Evolutionary conservation across 2,797 vertebrate species (phyloP).

Genomic region (Erethizon dorsatum): DNA sequence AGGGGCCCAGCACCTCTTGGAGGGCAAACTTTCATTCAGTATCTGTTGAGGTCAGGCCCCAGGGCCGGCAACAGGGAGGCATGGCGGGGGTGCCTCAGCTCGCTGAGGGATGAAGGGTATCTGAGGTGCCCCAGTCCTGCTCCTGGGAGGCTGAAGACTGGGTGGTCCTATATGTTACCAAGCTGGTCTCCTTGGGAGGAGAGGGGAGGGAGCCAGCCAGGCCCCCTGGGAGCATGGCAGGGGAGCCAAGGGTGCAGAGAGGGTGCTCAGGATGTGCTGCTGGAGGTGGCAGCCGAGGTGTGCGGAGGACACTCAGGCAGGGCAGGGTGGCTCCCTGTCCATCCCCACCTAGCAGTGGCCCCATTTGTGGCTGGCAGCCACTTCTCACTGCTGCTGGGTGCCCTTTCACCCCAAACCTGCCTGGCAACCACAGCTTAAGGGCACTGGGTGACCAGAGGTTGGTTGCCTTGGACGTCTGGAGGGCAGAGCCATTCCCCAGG

Average conservation of each 20-base stretch:
- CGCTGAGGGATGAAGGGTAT: not conserved
- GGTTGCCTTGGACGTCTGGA: not conserved
- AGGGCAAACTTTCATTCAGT: not conserved
- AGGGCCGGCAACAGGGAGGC: not conserved
- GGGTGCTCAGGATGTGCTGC: not conserved
- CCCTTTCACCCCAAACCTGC: not conserved
- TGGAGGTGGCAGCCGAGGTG: not conserved
- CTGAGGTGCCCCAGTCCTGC: not conserved
- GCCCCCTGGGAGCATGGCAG: no score
- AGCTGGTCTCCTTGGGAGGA: not conserved
- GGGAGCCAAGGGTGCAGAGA: not conserved
- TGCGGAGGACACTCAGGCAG: not conserved
- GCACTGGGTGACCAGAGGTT: not conserved
- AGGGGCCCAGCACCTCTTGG: not conserved
- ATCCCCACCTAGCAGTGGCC: not conserved
- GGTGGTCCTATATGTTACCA: not conserved
- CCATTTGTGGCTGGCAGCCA: not conserved
- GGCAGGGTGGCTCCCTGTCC: not conserved
- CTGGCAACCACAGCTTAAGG: not conserved
- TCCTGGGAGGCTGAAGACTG: not conserved
- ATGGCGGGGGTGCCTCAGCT: not conserved
- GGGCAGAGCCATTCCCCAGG: constrained; percentile 40
- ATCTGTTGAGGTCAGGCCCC: not conserved
- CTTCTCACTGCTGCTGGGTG: not conserved
- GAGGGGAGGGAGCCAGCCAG: not conserved